A percentile compares a stretch with the other conserved stretches of the same genome.
Conservation (phyloP, 1,140 invertebrate genomes). For the Drosophila melanica region DNA sequence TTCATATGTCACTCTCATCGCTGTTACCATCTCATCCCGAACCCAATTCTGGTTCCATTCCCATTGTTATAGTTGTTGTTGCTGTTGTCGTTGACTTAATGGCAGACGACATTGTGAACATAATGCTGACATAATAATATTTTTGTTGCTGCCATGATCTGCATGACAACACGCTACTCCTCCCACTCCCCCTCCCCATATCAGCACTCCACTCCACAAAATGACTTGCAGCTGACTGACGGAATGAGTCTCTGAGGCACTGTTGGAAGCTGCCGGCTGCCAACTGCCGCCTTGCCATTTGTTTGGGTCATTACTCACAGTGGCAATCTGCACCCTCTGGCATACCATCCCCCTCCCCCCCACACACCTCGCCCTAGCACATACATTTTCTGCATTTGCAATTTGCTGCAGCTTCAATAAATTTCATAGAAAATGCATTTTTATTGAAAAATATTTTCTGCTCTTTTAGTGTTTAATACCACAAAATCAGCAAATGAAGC, state of each 20-base stretch:
- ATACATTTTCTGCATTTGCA: constrained; percentile 18
- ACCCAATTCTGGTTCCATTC: not conserved
- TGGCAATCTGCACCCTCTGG: constrained; percentile 45
- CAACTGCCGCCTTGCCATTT: constrained; percentile 67
- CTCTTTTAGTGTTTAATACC: constrained; percentile 34
- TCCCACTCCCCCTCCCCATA: no score
- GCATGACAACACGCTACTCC: constrained; percentile 40
- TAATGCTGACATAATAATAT: constrained; percentile 82
- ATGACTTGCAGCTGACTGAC: constrained; percentile 35
- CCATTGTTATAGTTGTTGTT: constrained; percentile 19
- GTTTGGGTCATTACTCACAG: constrained; percentile 80
- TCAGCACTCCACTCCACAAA: constrained; percentile 13
- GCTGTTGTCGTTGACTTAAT: constrained; percentile 68
- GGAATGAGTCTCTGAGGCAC: constrained; percentile 13
- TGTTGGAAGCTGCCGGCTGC: constrained; percentile 34
- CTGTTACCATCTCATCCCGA: not conserved
- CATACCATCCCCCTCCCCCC: not conserved
- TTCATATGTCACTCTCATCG: constrained; percentile 51
- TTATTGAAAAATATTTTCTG: constrained; percentile 75
- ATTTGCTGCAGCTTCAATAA: constrained; percentile 65
- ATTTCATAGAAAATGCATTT: constrained; percentile 70
- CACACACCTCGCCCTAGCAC: not conserved
- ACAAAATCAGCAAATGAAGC: constrained; percentile 41
- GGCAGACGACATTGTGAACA: constrained; percentile 79
- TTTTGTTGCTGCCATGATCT: constrained; percentile 75